These are phyloP conservation scores for Urocyon cinereoargenteus DNA, from an alignment of 2,797 vertebrate genomes.

Conservation along the genomic window DNA sequence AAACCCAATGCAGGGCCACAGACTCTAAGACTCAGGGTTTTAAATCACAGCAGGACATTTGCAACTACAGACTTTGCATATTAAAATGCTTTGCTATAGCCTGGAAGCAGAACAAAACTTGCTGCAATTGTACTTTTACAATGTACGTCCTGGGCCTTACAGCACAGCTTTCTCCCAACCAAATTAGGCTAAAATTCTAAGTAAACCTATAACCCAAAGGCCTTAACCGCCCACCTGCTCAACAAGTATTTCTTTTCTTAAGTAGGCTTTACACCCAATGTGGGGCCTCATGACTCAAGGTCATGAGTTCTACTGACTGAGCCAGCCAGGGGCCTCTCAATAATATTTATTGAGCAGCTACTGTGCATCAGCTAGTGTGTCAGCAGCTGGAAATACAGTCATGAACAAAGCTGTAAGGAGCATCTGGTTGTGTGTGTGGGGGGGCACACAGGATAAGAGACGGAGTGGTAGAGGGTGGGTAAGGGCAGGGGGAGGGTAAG, in stretches of 20 bases:
- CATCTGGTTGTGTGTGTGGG: too few relatives aligned
- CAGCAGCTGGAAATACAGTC: neutral
- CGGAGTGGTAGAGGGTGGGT: neutral
- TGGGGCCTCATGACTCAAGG: neutral
- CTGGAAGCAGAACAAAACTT: neutral
- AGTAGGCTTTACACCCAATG: neutral
- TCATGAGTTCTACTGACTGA: neutral
- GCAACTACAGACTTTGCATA: rapidly evolving
- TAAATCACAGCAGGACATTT: neutral
- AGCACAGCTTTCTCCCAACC: neutral
- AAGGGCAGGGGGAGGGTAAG: neutral
- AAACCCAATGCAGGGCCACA: neutral
- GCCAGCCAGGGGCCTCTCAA: neutral
- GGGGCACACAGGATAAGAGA: neutral
- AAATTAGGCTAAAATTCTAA: neutral
- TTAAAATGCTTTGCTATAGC: neutral
- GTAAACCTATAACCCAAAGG: neutral
- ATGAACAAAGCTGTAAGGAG: neutral
- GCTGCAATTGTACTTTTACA: neutral
- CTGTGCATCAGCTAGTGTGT: neutral
- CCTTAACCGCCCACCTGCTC: neutral
- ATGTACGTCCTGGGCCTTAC: neutral
- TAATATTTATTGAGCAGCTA: neutral
- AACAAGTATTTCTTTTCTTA: neutral
- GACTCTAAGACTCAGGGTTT: neutral